Conservation (phyloP, 2,797 vertebrate species). For the Falco concolor region DNA sequence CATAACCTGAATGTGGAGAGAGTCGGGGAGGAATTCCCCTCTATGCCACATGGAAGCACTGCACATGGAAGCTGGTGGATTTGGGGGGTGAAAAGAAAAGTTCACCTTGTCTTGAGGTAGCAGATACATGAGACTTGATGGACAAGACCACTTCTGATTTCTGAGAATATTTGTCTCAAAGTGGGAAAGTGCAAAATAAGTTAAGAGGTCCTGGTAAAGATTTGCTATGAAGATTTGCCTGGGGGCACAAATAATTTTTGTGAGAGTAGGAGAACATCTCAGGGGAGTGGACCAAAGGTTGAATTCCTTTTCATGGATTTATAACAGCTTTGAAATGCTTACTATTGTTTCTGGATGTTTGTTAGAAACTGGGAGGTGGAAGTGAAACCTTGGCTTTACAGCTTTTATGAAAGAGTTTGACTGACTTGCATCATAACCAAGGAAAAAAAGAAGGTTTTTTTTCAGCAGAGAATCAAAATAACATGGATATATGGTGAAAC, state of each 20-base stretch:
- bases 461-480: not conserved
- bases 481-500: not conserved
- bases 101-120: not conserved
- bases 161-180: not conserved
- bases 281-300: not conserved
- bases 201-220: not conserved
- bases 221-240: not conserved
- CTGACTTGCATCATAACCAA: not conserved
- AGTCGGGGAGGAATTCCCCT: not conserved
- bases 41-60: not conserved
- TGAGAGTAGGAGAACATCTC: not conserved
- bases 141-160: not conserved
- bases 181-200: not conserved
- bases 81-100: not conserved
- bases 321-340: not conserved
- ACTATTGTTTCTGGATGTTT: not conserved
- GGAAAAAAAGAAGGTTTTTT: not conserved
- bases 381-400: not conserved
- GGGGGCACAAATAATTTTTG: not conserved
- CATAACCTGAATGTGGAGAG: not conserved
- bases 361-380: not conserved
- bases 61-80: not conserved
- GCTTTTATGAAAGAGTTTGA: not conserved
- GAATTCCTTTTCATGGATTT: not conserved
- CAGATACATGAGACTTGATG: not conserved